Evolutionary conservation across 2,888 invertebrate genomes (phyloP), one percentile per base, ranked within the genome.

Genomic region (Exephanes ischioxanthus): DNA sequence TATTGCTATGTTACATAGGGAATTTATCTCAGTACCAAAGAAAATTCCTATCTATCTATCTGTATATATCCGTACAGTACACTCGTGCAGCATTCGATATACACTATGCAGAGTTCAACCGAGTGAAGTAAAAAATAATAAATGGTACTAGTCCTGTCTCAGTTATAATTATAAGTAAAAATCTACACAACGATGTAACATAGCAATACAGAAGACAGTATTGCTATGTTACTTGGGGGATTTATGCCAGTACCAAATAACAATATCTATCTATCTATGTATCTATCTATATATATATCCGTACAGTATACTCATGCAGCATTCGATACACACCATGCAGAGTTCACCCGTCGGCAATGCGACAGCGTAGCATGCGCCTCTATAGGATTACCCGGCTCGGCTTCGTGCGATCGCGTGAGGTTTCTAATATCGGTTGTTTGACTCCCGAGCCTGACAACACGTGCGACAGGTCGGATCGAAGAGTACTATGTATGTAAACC

Each of bases 341-440:
- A 58, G 58, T 58, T 26, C 26, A 26, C 14, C 22, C 4, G 26
- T 58, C 33, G 67, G 67, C 67, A 67, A 41, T 67, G 67, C 67
- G 41, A 16, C 67, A 41, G n/a, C 41, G 67, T 41, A 9, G 41
- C 37, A 7, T 41, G 58, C 37, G 41, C 37, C 37, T 67, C 67
- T 45, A 67, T 37, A 19, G 19, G 67, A 67, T 67, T 67, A 67
- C 19, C n/a, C 22, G 3, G 37, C 9, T 22, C 63, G 75, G 63
- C 63, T 75, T 75, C 61, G 30, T 37, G 30, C n/a, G 33, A 51
- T 61, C 51, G 33, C 48, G 75, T 66, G 67, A 67, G 77, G 77
- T 67, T 77, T 77, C 77, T 37, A 19, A 66, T 26, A 30, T 66
- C 75, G 45, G 76, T 66, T 66, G 16, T 63, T 67, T 67, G 67